phyloP scores from a whole-genome alignment of 2,113 vertebrate species.

The Thymallus thymallus region DNA sequence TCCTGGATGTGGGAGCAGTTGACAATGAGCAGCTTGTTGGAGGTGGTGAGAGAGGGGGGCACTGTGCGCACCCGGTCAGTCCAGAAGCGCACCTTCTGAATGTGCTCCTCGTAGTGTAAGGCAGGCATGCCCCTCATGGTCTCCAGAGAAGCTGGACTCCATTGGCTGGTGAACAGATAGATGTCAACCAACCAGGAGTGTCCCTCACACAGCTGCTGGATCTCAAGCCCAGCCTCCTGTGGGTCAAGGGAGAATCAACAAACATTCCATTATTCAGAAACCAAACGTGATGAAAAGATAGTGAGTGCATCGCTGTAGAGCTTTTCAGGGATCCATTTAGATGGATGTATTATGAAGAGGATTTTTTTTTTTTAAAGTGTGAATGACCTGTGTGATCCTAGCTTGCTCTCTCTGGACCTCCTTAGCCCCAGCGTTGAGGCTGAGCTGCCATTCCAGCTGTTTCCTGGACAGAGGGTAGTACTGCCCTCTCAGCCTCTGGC shows the following conservation, averaged over 20 bases:
- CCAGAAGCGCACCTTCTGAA: slow-evolving; percentile 68
- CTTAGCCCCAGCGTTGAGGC: slow-evolving; percentile 48
- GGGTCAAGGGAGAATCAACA: slow-evolving; percentile 6
- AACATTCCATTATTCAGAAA: neutral
- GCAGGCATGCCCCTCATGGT: slow-evolving; percentile 60
- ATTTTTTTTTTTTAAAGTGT: no score
- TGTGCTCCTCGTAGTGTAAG: slow-evolving; percentile 53
- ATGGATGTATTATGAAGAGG: no score
- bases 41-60: slow-evolving; percentile 58
- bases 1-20: slow-evolving; percentile 55
- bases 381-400: slow-evolving; percentile 59
- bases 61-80: slow-evolving; percentile 38
- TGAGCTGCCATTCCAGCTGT: slow-evolving; percentile 71
- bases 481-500: slow-evolving; percentile 59
- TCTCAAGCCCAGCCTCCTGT: slow-evolving; percentile 69
- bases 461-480: slow-evolving; percentile 55
- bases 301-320: neutral
- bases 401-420: slow-evolving; percentile 50
- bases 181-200: slow-evolving; percentile 69
- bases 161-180: slow-evolving; percentile 61
- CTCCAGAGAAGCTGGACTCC: slow-evolving; percentile 65
- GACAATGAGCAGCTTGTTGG: slow-evolving; percentile 70
- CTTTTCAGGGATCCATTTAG: no score
- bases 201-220: slow-evolving; percentile 61
- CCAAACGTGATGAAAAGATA: neutral